Percentiles rank a stretch among this genome's conserved stretches.
phyloP scores from a whole-genome alignment of 2,888 invertebrate genomes.

The Drosophila bunnanda region DNA sequence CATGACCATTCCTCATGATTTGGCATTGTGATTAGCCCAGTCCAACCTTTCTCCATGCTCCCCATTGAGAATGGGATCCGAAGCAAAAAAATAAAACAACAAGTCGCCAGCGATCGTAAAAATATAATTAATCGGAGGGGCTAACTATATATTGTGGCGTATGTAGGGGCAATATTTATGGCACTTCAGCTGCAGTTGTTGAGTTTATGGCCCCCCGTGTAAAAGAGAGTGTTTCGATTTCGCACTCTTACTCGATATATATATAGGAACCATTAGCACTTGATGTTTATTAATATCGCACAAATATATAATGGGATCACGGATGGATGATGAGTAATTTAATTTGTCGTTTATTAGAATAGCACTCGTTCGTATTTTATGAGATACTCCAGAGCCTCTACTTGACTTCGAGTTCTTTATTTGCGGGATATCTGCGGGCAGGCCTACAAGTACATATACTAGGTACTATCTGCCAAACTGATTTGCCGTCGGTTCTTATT shows the following conservation, averaged over 20 bases:
- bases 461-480: constrained; percentile 16
- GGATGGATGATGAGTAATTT: constrained; percentile 74
- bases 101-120: constrained; percentile 26
- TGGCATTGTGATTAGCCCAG: constrained; percentile 17
- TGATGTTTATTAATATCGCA: constrained; percentile 57
- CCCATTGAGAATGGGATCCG: constrained; percentile 6
- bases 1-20: constrained; percentile 37
- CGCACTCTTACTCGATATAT: constrained; percentile 10
- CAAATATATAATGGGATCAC: constrained; percentile 26
- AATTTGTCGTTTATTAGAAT: constrained; percentile 80
- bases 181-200: constrained; percentile 68
- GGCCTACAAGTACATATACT: constrained; percentile 1
- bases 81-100: constrained; percentile 1
- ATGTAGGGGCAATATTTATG: constrained; percentile 64
- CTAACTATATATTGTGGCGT: constrained; percentile 15
- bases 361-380: constrained; percentile 78
- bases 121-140: constrained; percentile 30
- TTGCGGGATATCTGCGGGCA: constrained; percentile 40
- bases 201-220: constrained; percentile 62
- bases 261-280: constrained; percentile 42
- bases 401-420: constrained; percentile 78
- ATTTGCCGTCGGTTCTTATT: constrained; percentile 25
- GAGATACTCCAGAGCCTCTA: constrained; percentile 79
- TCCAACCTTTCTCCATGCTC: not conserved
- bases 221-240: constrained; percentile 53